Conservation (phyloP, 2,113 vertebrate species). For the Carassius auratus region DNA sequence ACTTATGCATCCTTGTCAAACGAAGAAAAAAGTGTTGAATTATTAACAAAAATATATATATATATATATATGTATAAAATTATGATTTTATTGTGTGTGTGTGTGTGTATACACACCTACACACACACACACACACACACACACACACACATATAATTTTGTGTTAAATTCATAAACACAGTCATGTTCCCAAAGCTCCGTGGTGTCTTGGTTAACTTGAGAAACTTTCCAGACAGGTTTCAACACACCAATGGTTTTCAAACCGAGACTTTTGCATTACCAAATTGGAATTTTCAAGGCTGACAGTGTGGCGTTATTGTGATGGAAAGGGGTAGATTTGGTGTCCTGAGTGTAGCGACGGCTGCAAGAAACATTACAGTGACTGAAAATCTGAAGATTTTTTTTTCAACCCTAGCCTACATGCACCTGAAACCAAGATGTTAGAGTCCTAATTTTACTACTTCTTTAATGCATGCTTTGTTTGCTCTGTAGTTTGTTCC, state of each 20-base stretch:
- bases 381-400: constrained; percentile 4
- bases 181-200: background rate
- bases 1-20: background rate
- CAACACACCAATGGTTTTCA: constrained; percentile 24
- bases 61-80: too few relatives aligned
- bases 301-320: constrained; percentile 35
- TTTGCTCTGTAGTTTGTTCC: constrained; percentile 2
- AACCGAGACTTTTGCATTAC: background rate
- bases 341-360: constrained; percentile 7
- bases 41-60: too few relatives aligned
- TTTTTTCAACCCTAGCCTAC: background rate
- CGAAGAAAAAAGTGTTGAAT: background rate
- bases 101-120: too few relatives aligned
- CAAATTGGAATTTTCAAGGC: constrained; percentile 32
- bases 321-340: constrained; percentile 24
- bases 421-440: background rate
- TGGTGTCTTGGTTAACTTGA: background rate
- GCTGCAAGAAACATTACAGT: constrained; percentile 17
- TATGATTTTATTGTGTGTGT: too few relatives aligned
- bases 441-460: background rate
- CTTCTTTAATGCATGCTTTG: background rate
- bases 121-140: too few relatives aligned
- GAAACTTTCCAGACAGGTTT: constrained; percentile 6
- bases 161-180: background rate
- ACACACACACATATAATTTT: background rate